Conservation (phyloP, 1,140 invertebrate genomes). For the Dendroctonus ponderosae region DNA sequence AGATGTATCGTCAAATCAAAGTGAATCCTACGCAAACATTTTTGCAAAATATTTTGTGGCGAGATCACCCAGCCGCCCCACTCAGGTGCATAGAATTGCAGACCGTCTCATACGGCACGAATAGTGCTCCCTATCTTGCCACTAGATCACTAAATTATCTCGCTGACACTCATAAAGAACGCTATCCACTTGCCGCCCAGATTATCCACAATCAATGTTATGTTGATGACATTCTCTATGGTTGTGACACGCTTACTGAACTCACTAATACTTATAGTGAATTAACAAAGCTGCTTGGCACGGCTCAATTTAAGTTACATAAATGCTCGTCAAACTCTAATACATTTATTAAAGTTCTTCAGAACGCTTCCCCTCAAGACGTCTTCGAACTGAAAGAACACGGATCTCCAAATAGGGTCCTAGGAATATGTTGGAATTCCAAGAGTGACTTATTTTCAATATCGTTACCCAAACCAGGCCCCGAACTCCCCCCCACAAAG, state of each 20-base stretch:
- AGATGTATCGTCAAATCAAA: constrained; percentile 50
- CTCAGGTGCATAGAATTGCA: constrained; percentile 42
- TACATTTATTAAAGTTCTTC: not conserved
- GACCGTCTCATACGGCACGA: constrained; percentile 49
- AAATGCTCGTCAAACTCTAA: constrained; percentile 20
- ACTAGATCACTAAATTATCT: constrained; percentile 41
- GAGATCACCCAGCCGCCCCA: constrained; percentile 30
- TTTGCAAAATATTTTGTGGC: constrained; percentile 50
- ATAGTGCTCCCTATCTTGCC: constrained; percentile 42
- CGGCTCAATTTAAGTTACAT: constrained; percentile 18
- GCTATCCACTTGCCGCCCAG: constrained; percentile 41
- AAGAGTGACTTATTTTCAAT: constrained; percentile 15
- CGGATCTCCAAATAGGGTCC: constrained; percentile 10
- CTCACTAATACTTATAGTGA: constrained; percentile 2
- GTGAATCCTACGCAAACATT: constrained; percentile 40
- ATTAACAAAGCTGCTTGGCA: constrained; percentile 3
- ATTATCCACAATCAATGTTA: constrained; percentile 29
- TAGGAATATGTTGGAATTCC: constrained; percentile 26
- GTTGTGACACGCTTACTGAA: not conserved
- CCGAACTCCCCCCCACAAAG: constrained; percentile 30
- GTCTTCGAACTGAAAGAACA: not conserved
- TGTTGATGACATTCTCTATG: constrained; percentile 35
- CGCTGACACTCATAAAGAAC: constrained; percentile 34
- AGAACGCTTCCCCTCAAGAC: not conserved
- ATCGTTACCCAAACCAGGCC: not conserved